A percentile compares a stretch with the other conserved stretches of the same genome.
Conservation (phyloP, 1,140 invertebrate genomes). For the Tenebrio molitor region DNA sequence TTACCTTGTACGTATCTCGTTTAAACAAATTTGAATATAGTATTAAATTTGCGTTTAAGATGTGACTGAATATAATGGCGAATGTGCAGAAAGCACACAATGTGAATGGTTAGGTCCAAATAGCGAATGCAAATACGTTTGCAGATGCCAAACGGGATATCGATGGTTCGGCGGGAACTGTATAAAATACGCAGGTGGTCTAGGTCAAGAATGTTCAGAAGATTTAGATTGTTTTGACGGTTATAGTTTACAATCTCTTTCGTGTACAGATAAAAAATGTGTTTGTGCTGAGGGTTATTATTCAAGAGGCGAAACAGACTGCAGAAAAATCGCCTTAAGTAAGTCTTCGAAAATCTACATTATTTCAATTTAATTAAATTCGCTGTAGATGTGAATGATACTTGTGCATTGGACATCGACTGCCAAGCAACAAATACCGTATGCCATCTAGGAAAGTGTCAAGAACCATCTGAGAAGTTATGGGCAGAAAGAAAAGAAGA, state of each 20-base stretch:
- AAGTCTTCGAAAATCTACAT: neutral
- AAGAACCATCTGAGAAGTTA: neutral
- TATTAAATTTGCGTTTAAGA: constrained; percentile 26
- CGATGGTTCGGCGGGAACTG: constrained; percentile 24
- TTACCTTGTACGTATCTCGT: constrained; percentile 19
- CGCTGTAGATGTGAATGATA: neutral
- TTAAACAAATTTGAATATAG: neutral
- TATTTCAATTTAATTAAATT: neutral
- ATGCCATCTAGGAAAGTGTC: constrained; percentile 24
- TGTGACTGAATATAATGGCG: constrained; percentile 31
- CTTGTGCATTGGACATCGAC: constrained; percentile 35
- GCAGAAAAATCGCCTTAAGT: constrained; percentile 30
- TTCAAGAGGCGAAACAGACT: constrained; percentile 14
- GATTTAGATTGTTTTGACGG: constrained; percentile 36
- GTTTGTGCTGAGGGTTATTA: constrained; percentile 31
- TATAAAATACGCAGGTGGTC: constrained; percentile 6
- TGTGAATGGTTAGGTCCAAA: constrained; percentile 29
- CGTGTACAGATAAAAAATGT: neutral
- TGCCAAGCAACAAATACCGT: neutral
- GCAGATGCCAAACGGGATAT: constrained; percentile 26
- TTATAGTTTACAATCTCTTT: constrained; percentile 26
- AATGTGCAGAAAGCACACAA: constrained; percentile 16
- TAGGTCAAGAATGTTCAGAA: constrained; percentile 11
- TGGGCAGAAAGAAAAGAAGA: neutral
- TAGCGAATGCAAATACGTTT: constrained; percentile 27